A percentile compares a stretch with the other conserved stretches of the same genome.
Conservation (phyloP, 2,888 invertebrate species). For the Spisula subtruncata region DNA sequence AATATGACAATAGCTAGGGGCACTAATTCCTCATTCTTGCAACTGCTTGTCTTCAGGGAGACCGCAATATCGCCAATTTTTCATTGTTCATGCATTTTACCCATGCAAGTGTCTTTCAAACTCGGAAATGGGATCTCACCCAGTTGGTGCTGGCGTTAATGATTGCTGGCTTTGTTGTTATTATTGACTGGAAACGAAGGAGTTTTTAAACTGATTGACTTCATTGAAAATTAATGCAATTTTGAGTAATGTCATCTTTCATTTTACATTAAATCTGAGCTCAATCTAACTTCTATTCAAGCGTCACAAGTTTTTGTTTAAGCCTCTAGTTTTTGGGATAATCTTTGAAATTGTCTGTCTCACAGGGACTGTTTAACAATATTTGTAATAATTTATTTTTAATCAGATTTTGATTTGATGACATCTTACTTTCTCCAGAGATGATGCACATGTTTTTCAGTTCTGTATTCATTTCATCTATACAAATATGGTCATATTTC, state of each 20-base stretch:
- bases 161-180: constrained; percentile 48
- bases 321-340: constrained; percentile 17
- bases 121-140: constrained; percentile 55
- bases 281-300: background rate
- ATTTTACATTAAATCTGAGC: constrained; percentile 3
- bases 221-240: constrained; percentile 40
- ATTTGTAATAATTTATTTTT: background rate
- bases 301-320: background rate
- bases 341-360: background rate
- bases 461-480: too few species aligned
- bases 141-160: constrained; percentile 55
- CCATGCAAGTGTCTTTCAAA: constrained; percentile 57
- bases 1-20: constrained; percentile 47
- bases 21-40: constrained; percentile 43
- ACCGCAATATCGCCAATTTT: constrained; percentile 17
- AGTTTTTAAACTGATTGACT: constrained; percentile 42
- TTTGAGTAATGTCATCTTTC: constrained; percentile 39
- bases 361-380: constrained; percentile 4
- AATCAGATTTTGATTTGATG: constrained; percentile 10
- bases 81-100: constrained; percentile 44
- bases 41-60: constrained; percentile 41
- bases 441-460: background rate
- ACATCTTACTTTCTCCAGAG: background rate
- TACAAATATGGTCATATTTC: too few species aligned
- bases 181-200: constrained; percentile 48